Conservation (phyloP, 2,888 invertebrate species). For the Cecidostiba fungosa region DNA sequence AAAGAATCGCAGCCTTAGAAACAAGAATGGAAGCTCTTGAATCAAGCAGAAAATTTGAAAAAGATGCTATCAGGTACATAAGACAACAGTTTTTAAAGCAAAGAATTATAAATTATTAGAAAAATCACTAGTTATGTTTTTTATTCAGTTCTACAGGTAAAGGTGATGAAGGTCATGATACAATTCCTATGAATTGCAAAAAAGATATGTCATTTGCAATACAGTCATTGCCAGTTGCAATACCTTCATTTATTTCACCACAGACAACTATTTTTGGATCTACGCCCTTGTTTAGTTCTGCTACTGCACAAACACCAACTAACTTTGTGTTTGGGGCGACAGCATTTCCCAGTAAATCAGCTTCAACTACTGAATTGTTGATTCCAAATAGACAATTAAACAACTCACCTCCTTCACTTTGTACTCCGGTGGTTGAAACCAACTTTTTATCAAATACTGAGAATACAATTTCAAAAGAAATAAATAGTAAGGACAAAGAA, state of each 20-base stretch:
- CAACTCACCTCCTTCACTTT: background rate
- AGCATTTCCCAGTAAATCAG: background rate
- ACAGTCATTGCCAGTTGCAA: background rate
- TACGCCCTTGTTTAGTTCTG: background rate
- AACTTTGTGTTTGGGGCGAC: background rate
- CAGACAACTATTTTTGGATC: background rate
- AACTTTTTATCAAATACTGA: background rate
- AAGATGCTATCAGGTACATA: background rate
- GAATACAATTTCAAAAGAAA: background rate
- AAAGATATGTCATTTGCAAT: background rate
- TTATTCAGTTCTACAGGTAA: background rate
- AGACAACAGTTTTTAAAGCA: background rate
- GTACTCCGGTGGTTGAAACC: background rate
- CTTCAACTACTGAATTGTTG: background rate
- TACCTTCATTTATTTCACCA: background rate
- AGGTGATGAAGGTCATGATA: background rate
- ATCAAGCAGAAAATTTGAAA: background rate
- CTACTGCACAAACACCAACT: background rate
- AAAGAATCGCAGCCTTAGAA: slow-evolving; percentile 13
- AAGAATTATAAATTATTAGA: background rate
- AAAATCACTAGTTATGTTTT: background rate
- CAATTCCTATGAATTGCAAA: background rate
- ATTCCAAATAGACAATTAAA: background rate
- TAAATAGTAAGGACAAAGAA: background rate
- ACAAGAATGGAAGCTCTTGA: slow-evolving; percentile 13